These are phyloP conservation scores for Drosophila watanabei DNA, from an alignment of 1,140 invertebrate species.

Conservation along the genomic window DNA sequence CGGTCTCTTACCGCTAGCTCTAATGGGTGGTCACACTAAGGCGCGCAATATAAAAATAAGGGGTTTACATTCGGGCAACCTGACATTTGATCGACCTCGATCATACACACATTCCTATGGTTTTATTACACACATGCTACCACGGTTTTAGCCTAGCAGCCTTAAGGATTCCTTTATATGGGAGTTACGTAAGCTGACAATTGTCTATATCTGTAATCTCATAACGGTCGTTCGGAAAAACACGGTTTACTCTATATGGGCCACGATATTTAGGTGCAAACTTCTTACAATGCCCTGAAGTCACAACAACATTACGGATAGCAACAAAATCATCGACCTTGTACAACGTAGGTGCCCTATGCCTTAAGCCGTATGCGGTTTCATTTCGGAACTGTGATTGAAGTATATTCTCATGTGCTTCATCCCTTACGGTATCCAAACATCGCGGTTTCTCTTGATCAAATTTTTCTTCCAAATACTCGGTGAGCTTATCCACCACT, in stretches of 20 bases:
- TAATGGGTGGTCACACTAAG: neutral
- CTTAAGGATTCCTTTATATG: neutral
- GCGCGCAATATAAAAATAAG: neutral
- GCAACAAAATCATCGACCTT: neutral
- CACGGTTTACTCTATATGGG: neutral
- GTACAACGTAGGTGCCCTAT: neutral
- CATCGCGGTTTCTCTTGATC: neutral
- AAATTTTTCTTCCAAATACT: neutral
- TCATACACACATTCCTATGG: neutral
- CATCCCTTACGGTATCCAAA: neutral
- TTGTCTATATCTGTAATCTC: neutral
- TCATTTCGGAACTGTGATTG: slow-evolving; percentile 2
- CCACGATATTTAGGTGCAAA: neutral
- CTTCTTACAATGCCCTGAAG: neutral
- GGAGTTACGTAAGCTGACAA: neutral
- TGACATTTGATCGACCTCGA: slow-evolving; percentile 6
- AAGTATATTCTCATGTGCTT: neutral
- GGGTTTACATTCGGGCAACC: neutral
- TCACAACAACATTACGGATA: neutral
- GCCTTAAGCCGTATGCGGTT: neutral
- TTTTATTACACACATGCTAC: neutral
- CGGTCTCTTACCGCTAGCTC: neutral
- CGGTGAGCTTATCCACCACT: neutral
- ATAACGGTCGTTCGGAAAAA: neutral
- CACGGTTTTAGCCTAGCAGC: neutral